A percentile compares a stretch with the other conserved stretches of the same genome.
Conservation (phyloP, 2,113 vertebrate species). For the Pagrus major region DNA sequence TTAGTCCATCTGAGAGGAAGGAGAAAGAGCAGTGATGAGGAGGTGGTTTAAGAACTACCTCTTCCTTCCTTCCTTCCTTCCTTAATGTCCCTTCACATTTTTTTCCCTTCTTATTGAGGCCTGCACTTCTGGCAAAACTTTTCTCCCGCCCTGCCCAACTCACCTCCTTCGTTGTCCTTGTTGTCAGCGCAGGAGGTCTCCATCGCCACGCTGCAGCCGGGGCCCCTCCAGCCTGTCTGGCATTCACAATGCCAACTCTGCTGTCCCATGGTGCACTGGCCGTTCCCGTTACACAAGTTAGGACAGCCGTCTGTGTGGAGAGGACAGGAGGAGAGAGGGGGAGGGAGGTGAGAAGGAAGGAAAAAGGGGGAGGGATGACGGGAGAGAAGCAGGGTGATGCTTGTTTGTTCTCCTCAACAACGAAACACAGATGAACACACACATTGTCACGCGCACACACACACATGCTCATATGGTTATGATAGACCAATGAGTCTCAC, state of each 20-base stretch:
- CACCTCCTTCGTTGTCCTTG: constrained; percentile 99
- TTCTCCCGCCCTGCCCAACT: constrained; percentile 61
- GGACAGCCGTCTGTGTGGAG: constrained; percentile 96
- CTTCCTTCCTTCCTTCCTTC: not conserved
- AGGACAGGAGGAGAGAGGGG: constrained; percentile 56
- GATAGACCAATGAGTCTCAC: constrained; percentile 51
- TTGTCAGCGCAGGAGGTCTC: constrained; percentile 98
- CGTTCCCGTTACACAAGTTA: constrained; percentile 97
- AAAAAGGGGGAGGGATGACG: constrained; percentile 16
- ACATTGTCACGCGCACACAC: constrained; percentile 18
- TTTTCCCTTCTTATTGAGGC: not conserved
- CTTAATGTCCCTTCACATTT: constrained; percentile 17
- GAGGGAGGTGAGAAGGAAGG: constrained; percentile 7
- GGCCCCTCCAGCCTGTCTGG: constrained; percentile 98
- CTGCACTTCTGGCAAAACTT: not conserved
- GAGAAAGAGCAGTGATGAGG: constrained; percentile 1
- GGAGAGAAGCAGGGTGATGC: constrained; percentile 43
- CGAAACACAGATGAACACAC: constrained; percentile 43
- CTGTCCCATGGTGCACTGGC: constrained; percentile 98
- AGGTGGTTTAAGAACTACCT: no score
- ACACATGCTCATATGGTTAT: constrained; percentile 43
- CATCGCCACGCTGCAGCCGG: constrained; percentile 98
- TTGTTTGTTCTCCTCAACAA: constrained; percentile 47
- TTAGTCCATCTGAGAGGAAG: constrained; percentile 90
- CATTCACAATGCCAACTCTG: constrained; percentile 99